Conservation (phyloP, 2,113 vertebrate genomes). For the Notarius lentiginosus region DNA sequence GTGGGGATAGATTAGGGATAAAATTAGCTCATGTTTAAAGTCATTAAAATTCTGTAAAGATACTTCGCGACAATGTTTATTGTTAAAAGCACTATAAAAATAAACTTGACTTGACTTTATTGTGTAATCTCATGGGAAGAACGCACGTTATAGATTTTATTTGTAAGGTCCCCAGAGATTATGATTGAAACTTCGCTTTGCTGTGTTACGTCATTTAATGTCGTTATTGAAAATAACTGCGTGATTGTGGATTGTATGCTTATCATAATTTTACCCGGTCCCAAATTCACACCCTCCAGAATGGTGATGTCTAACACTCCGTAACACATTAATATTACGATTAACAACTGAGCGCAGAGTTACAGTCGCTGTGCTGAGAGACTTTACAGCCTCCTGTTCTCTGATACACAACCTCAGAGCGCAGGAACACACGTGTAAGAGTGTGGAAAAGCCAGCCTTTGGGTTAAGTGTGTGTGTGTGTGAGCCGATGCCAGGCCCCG, state of each 20-base stretch:
- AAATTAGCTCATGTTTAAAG: too few relatives aligned
- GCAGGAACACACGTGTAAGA: background rate
- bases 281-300: too few relatives aligned
- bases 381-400: background rate
- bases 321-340: background rate
- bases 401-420: background rate
- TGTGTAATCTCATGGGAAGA: background rate
- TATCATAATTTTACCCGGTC: background rate
- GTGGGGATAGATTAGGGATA: too few relatives aligned
- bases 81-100: too few relatives aligned
- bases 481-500: constrained; percentile 41
- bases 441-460: background rate
- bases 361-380: background rate
- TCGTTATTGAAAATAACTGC: background rate
- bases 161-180: background rate
- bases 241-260: background rate
- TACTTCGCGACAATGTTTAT: too few relatives aligned
- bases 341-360: background rate
- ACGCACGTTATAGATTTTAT: background rate
- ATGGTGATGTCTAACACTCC: too few relatives aligned
- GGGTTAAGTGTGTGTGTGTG: background rate
- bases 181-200: background rate
- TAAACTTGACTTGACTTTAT: too few relatives aligned
- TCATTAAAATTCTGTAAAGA: too few relatives aligned
- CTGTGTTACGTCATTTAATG: background rate